Conservation (phyloP, 2,113 vertebrate species). For the Mugil cephalus region DNA sequence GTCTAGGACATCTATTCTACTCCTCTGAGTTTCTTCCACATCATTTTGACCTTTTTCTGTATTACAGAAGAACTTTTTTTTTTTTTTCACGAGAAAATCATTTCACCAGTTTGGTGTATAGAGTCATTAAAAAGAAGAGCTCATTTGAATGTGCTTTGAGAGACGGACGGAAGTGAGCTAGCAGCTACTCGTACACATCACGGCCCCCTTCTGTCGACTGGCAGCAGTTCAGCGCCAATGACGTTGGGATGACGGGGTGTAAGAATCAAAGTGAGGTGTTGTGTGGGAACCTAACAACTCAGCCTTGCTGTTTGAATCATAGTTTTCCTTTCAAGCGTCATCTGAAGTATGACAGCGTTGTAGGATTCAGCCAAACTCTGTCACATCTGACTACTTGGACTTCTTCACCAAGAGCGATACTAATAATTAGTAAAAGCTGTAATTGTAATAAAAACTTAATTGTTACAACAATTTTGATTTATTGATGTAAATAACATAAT, state of each 20-base stretch:
- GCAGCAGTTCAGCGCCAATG: constrained; percentile 43
- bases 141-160: constrained; percentile 6
- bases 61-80: background rate
- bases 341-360: constrained; percentile 33
- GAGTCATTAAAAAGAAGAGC: background rate
- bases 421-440: too few species aligned
- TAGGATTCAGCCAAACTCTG: constrained; percentile 14
- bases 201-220: constrained; percentile 34
- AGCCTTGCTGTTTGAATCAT: constrained; percentile 57
- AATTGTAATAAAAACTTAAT: too few species aligned
- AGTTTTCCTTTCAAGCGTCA: constrained; percentile 42
- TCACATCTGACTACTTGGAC: constrained; percentile 3
- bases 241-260: constrained; percentile 44
- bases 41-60: background rate
- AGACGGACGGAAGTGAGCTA: constrained; percentile 23
- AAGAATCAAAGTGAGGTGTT: constrained; percentile 51
- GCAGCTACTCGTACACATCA: constrained; percentile 42
- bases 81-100: background rate
- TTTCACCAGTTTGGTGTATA: background rate
- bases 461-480: too few species aligned
- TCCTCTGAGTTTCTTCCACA: background rate
- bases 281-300: constrained; percentile 65
- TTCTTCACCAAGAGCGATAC: background rate
- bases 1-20: background rate
- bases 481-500: too few species aligned